Base-by-base conservation (phyloP, 2,888 invertebrate species). In the Caenorhabditis plicata region DNA sequence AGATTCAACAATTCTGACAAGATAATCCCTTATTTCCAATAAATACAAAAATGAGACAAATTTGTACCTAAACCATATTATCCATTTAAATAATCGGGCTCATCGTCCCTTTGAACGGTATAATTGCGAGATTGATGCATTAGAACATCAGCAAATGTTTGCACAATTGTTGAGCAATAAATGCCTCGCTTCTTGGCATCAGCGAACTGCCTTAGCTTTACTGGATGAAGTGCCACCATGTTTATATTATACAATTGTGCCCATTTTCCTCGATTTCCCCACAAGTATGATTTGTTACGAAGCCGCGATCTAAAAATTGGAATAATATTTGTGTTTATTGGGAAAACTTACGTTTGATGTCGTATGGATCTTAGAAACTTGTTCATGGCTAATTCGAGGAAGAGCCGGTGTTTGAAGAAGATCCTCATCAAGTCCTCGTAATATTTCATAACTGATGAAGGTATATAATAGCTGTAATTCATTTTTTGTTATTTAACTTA, bases 361-460 rank as follows among this genome's bases (percentile, higher is more conserved):
- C 19, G 4, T 19, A 36, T 22, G 5, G 36, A 8, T 19, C 20
- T 36, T 3, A 36, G 36, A 22, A 36, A 36, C 22, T 13, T 15
- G 13, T 36, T 36, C 8, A 36, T 22, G 22, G 36, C 36, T 5
- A 36, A 5, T 19, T 36, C 36, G 5, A 19, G 36, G 20, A 36
- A 36, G 7, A 36, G 22, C 5, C 22, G 4, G n/a, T 36, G 19
- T 19, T 36, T 13, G 20, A 19, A 36, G 20, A 36, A 36, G n/a
- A 36, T 17, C 7, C 31, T 35, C 61, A 61, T 61, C 11, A 61
- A 26, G 5, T 11, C n/a, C 0, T 50, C 41, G 15, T 49, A 61
- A 17, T 45, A 26, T 35, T 33, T 5, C 15, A 26, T 33, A 25
- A 23, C 20, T 3, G 25, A 25, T 3, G 42, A 29, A 13, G 42